phyloP scores from a whole-genome alignment of 2,797 vertebrate species.

The Anabacerthia variegaticeps region DNA sequence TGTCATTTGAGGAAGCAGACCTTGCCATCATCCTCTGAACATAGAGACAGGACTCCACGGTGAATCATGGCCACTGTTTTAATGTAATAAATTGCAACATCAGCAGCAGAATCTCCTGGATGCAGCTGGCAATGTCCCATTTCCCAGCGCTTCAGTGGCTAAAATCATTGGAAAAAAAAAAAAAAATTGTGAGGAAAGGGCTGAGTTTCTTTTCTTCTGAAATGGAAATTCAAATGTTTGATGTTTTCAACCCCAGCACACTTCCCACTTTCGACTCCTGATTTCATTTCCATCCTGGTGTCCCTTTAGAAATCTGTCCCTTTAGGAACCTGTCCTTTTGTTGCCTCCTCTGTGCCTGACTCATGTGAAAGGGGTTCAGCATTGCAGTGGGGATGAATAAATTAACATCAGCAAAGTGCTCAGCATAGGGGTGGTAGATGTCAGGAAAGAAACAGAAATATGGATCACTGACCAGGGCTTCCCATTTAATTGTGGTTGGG shows the following conservation, averaged over 20 bases:
- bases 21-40: fast-evolving
- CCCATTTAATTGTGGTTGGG: neutral
- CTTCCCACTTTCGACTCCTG: neutral
- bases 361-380: neutral
- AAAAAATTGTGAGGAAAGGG: neutral
- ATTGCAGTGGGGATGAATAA: neutral
- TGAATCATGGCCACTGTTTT: neutral
- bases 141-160: neutral
- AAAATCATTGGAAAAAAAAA: neutral
- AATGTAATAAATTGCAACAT: neutral
- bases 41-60: neutral
- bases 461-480: neutral
- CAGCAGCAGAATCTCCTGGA: neutral
- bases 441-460: neutral
- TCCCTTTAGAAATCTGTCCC: neutral
- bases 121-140: neutral
- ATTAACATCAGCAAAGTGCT: neutral
- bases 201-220: neutral
- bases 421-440: neutral
- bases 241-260: neutral
- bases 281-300: neutral
- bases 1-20: neutral
- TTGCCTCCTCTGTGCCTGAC: neutral
- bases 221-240: neutral
- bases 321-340: neutral